Conservation (phyloP, 2,888 invertebrate genomes). For the Chrysolina americana region DNA sequence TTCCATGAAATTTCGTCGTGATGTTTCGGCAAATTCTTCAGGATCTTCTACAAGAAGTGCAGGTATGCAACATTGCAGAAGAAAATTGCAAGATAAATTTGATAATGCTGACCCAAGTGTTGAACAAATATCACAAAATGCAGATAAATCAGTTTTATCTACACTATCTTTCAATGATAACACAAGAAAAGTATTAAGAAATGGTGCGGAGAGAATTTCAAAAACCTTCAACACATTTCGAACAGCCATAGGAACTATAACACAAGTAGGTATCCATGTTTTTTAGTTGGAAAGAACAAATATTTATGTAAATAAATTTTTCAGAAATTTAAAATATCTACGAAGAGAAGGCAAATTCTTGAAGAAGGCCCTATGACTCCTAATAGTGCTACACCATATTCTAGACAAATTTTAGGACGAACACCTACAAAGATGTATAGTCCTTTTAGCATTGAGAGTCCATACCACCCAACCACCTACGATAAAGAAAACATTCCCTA, state of each 20-base stretch:
- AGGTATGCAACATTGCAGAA: constrained; percentile 61
- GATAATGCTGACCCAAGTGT: constrained; percentile 54
- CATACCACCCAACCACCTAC: constrained; percentile 64
- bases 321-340: constrained; percentile 73
- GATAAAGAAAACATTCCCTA: constrained; percentile 57
- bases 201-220: constrained; percentile 78
- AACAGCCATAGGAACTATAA: constrained; percentile 77
- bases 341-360: constrained; percentile 72
- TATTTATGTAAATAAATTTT: constrained; percentile 25
- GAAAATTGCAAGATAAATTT: constrained; percentile 64
- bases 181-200: constrained; percentile 76
- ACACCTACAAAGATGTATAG: constrained; percentile 84
- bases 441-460: constrained; percentile 83
- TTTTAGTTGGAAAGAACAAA: neutral
- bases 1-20: constrained; percentile 62
- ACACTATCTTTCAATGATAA: constrained; percentile 73
- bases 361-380: constrained; percentile 73
- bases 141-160: constrained; percentile 63
- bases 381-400: constrained; percentile 69
- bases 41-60: constrained; percentile 54
- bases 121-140: constrained; percentile 27
- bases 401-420: constrained; percentile 72
- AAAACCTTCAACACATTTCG: constrained; percentile 78
- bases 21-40: constrained; percentile 55
- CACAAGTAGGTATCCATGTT: constrained; percentile 75